Percentiles rank a stretch among this genome's conserved stretches.
Evolutionary conservation across 2,888 invertebrate genomes (phyloP).

Genomic region (Melitaea athalia): DNA sequence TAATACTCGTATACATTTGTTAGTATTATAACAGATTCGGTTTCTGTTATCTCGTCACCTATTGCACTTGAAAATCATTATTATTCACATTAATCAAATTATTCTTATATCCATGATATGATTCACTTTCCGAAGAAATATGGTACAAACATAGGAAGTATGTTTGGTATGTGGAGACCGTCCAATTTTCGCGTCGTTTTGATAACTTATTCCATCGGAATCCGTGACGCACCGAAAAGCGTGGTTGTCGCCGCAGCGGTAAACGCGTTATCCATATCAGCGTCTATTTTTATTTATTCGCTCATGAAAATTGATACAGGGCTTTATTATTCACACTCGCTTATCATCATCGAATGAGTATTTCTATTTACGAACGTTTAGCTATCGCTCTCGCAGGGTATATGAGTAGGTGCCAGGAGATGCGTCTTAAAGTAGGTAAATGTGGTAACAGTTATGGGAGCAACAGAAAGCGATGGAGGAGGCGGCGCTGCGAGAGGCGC

Average conservation of each 20-base stretch:
- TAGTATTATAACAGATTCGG: background rate
- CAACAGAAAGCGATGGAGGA: constrained; percentile 93
- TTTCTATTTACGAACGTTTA: background rate
- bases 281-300: constrained; percentile 19
- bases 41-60: background rate
- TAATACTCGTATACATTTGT: background rate
- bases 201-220: constrained; percentile 25
- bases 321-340: background rate
- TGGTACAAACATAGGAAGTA: constrained; percentile 34
- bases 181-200: constrained; percentile 46
- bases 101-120: constrained; percentile 17
- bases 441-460: constrained; percentile 90
- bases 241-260: constrained; percentile 16
- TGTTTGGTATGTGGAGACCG: constrained; percentile 45
- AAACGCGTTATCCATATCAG: constrained; percentile 14
- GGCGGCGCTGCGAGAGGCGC: constrained; percentile 90
- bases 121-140: constrained; percentile 28
- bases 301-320: background rate
- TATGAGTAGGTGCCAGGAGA: background rate
- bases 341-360: background rate
- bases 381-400: background rate
- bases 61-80: background rate
- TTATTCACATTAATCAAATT: background rate
- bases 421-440: constrained; percentile 12
- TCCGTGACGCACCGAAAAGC: constrained; percentile 25